Evolutionary conservation across 2,113 vertebrate genomes (phyloP), one percentile per base, ranked within the genome.

Genomic region (Percina caprodes): DNA sequence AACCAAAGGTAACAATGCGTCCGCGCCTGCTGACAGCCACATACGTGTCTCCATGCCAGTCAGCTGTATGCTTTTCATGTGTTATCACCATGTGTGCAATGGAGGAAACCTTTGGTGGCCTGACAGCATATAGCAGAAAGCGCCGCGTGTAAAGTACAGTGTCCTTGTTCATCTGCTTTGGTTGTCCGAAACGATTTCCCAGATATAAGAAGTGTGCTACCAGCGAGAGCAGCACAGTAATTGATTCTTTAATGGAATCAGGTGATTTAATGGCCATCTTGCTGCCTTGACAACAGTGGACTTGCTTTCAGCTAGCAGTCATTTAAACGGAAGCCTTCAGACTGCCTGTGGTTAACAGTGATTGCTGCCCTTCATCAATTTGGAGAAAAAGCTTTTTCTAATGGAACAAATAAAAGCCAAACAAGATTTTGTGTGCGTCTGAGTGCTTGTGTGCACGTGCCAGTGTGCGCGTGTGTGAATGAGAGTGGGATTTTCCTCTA

Each of bases 241-340:
- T 98, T 98, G 97, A 98, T 98, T 98, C 95, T 97, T 95, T 98
- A 98, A 98, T 97, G 95, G 96, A 95, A 96, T 94, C 95, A 96
- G 96, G 95, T 97, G 96, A 97, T 98, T 98, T 96, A 96, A 95
- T 94, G 95, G 95, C 94, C 93, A 90, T 93, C 91, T 94, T 19
- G 90, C 92, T 93, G 93, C 93, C 91, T 92, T 92, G 96, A 96
- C 95, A 97, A 96, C 95, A 94, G 95, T 93, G 95, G 80, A 93
- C 95, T 94, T 95, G 94, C 96, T 96, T 92, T 94, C 94, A 96
- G 95, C 94, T 69, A 69, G 93, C 90, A 68, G 85, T 91, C 74
- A 92, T 94, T 95, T 96, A 95, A 92, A 96, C 96, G 95, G 95
- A 94, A 96, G 94, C 92, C 94, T 90, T 92, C 88, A 95, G 95